These are phyloP conservation scores for Microctonus hyperodae DNA, from an alignment of 2,888 invertebrate species.

Conservation along the genomic window DNA sequence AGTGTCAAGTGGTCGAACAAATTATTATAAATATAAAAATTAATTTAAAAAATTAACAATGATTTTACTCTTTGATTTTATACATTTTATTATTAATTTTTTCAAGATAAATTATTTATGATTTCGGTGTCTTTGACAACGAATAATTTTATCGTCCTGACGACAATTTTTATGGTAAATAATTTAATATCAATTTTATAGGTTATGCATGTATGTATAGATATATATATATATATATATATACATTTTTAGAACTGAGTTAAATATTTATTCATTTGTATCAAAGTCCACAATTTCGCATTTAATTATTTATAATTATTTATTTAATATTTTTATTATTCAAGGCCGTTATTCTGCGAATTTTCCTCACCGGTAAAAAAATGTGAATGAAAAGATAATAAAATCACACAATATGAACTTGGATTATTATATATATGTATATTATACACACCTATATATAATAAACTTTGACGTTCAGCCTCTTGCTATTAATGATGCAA, in stretches of 20 bases:
- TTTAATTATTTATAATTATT: neutral
- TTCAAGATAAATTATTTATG: neutral
- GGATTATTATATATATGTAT: too few species aligned
- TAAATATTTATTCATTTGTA: neutral
- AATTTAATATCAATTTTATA: neutral
- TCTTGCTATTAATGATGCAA: too few species aligned
- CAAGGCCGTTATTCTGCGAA: neutral
- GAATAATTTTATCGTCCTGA: neutral
- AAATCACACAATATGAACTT: too few species aligned
- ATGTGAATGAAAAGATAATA: too few species aligned
- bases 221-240: too few species aligned
- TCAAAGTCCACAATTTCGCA: constrained; percentile 3
- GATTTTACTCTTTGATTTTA: too few species aligned
- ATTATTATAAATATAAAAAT: neutral
- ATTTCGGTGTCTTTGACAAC: neutral
- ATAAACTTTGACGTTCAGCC: too few species aligned
- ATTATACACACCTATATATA: too few species aligned
- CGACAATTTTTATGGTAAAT: constrained; percentile 14
- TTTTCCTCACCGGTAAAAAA: too few species aligned
- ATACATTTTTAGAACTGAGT: too few species aligned
- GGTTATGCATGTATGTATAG: neutral
- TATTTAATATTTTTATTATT: too few species aligned
- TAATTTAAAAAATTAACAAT: neutral
- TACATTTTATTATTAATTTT: neutral
- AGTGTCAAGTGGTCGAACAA: neutral